These are phyloP conservation scores for Phrynosoma platyrhinos DNA, from an alignment of 2,113 vertebrate species.

Conservation along the genomic window DNA sequence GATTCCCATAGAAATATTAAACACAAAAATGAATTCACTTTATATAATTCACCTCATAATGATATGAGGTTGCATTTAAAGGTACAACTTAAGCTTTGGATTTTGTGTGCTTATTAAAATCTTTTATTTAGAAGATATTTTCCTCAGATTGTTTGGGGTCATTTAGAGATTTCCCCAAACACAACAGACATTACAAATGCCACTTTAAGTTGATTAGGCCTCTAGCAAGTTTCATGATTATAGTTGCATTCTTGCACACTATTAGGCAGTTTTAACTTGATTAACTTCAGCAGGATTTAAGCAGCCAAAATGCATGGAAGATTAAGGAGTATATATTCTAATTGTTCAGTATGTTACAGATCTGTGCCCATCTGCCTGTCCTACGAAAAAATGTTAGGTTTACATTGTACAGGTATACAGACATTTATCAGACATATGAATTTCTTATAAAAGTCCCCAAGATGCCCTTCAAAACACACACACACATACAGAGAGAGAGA, in stretches of 20 bases:
- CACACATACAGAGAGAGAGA: conserved; percentile 5
- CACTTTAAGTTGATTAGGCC: conserved; percentile 34
- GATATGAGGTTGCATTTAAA: conserved; percentile 19
- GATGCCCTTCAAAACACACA: too few species aligned
- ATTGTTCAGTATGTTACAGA: conserved; percentile 56
- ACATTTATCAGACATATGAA: conserved; percentile 51
- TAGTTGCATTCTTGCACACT: not conserved
- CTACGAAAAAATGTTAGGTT: conserved; percentile 20
- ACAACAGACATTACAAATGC: conserved; percentile 22
- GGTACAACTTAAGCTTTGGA: not conserved
- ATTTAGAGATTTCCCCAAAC: conserved; percentile 36
- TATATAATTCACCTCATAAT: not conserved
- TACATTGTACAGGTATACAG: not conserved
- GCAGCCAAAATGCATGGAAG: not conserved
- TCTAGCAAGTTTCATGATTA: conserved; percentile 57
- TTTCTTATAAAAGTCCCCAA: conserved; percentile 39
- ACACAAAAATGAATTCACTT: conserved; percentile 7
- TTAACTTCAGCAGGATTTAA: not conserved
- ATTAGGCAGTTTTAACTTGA: not conserved
- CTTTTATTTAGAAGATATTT: conserved; percentile 32
- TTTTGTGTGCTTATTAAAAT: not conserved
- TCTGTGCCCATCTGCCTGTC: conserved; percentile 46
- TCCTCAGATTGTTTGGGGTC: conserved; percentile 37
- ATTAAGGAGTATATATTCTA: conserved; percentile 41
- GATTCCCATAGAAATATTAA: conserved; percentile 27